A percentile compares a stretch with the other conserved stretches of the same genome.
phyloP scores from a whole-genome alignment of 37 sponge, comb jelly and placozoan species.

The Geodia barretti region DNA sequence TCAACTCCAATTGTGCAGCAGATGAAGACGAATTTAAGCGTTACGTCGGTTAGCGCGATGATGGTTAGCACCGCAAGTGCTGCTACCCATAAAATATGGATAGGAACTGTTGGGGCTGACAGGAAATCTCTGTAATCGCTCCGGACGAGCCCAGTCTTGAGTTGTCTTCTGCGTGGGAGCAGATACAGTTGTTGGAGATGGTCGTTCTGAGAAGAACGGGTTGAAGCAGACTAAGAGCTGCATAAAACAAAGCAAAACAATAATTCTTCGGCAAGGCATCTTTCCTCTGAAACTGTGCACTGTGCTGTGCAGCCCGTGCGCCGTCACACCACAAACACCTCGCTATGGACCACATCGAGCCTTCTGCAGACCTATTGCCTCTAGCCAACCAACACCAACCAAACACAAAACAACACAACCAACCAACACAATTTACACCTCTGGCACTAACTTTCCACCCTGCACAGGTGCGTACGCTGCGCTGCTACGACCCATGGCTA shows the following conservation, averaged over 20 bases:
- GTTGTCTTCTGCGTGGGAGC: neutral
- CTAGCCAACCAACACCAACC: neutral
- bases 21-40: neutral
- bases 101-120: neutral
- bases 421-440: neutral
- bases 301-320: too few species aligned
- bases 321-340: neutral
- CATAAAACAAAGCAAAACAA: too few species aligned
- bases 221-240: neutral
- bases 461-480: too few species aligned
- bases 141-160: neutral
- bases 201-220: neutral
- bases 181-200: neutral
- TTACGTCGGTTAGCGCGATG: neutral
- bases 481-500: neutral
- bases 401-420: neutral
- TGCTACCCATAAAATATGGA: neutral
- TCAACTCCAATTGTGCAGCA: neutral
- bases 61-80: neutral
- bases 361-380: too few species aligned
- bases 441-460: too few species aligned
- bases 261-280: neutral
- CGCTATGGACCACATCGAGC: neutral
- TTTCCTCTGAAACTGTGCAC: neutral
- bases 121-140: neutral